Evolutionary conservation across 2,797 vertebrate genomes (phyloP), one percentile per base, ranked within the genome.

Genomic region (Coluber constrictor): DNA sequence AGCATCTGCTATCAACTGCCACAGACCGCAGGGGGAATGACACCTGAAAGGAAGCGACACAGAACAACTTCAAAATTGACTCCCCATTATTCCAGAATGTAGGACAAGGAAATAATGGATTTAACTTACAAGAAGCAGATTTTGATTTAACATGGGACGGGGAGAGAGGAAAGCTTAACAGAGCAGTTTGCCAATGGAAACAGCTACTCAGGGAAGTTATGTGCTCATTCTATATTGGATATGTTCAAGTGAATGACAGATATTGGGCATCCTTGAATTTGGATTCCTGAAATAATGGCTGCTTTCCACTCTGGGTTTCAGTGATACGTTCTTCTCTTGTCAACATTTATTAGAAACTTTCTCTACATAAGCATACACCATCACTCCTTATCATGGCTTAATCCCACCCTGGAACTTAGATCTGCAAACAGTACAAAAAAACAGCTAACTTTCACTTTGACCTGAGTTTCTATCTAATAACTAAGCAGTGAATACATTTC

Each of bases 1-100:
- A 93, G 29, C 63, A 87, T 95, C 94, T 95, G 18, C n/a, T 86
- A n/a, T 57, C 61, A 92, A 32, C 94, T 59, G 27, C 20, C 91
- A 94, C 57, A 55, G 4, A 90, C 37, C 1, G 18, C 18, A 37
- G 37, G 18, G 32, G 37, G 0, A 20, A 79, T 23, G 37, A 43
- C 37, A 43, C 37, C 18, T 43, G 37, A 79, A 43, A 79, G 74
- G 74, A 79, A 79, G 8, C 43, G 37, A 79, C 74, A 43, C 32
- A 43, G 74, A 43, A 23, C 1, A 43, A 79, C 37, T 43, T 79
- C 74, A 43, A 20, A 79, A 79, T 23, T 43, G 18, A 8, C 74
- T 79, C 74, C 43, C 37, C 37, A 23, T 43, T 37, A 79, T 79
- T 79, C 37, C 18, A 79, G 74, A 79, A 79, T 23, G 37, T 43